Evolutionary conservation across 2,113 vertebrate genomes (phyloP), one percentile per base, ranked within the genome.

Genomic region (Alaudala cheleensis): DNA sequence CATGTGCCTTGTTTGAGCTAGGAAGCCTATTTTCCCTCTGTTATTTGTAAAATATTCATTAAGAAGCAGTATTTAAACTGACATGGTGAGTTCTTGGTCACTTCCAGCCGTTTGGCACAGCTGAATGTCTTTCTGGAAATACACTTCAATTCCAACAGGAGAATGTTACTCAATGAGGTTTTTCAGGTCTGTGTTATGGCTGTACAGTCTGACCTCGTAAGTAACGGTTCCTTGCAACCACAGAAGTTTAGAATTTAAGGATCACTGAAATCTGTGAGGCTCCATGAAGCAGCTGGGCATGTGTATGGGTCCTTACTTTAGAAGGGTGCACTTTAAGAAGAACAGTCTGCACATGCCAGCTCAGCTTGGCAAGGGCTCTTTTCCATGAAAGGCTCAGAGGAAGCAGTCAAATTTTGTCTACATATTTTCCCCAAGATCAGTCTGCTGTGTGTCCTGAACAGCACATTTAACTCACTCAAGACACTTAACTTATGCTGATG

Each of bases 361-460:
- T 84, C 74, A 54, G 87, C 74, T 97, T 96, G 91, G 95, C 94
- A 97, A 94, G 73, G 74, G 66, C 58, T 42, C 70, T 96, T 93
- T 97, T 96, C 92, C 93, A 94, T 91, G 94, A 91, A 90, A 93
- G 70, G 70, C 81, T 97, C 79, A 87, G 90, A 95, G 96, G 87
- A 96, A 95, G 74, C 90, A 95, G 81, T 91, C 93, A 91, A 92
- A 92, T 77, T 92, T 82, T 61, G 94, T 92, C 94, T 95, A 97
- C 90, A 95, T 95, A 95, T 69, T 96, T 97, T 95, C 95, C 92
- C 71, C 85, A 73, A 85, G 81, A 87, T 81, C 70, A 92, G 87
- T 90, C 95, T 96, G 87, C 85, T 88, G 33, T 86, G 84, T 24
- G 39, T 95, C 92, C 95, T 83, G 90, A 66, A 69, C 88, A 93